These are phyloP conservation scores for Ataeniobius toweri DNA, from an alignment of 2,797 vertebrate species.

Conservation along the genomic window DNA sequence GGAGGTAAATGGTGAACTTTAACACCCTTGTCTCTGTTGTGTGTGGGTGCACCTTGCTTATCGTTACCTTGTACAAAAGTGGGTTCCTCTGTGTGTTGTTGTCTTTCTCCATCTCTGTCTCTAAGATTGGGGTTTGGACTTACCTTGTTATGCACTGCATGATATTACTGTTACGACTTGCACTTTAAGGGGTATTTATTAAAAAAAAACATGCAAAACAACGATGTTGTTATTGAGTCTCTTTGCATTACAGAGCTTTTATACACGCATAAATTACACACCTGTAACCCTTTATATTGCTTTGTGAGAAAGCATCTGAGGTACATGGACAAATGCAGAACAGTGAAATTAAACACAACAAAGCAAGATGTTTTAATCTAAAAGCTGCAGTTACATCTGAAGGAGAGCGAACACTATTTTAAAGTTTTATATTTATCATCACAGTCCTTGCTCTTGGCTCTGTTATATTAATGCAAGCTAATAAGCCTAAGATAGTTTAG, in stretches of 20 bases:
- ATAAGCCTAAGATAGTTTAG: neutral
- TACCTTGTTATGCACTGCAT: conserved; percentile 81
- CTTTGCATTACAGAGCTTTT: conserved; percentile 5
- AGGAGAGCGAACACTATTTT: neutral
- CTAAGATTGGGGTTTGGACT: conserved; percentile 57
- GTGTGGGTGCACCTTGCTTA: conserved; percentile 19
- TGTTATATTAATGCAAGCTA: neutral
- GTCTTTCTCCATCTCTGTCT: conserved; percentile 40
- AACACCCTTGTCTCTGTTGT: conserved; percentile 26
- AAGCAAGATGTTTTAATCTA: conserved; percentile 18
- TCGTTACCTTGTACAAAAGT: conserved; percentile 28
- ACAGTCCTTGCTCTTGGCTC: neutral
- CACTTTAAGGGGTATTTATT: conserved; percentile 86
- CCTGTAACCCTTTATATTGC: conserved; percentile 27
- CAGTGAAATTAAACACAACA: conserved; percentile 6
- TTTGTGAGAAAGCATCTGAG: conserved; percentile 6
- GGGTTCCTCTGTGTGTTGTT: conserved; percentile 30
- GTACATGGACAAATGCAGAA: conserved; percentile 24
- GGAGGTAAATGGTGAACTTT: conserved; percentile 40
- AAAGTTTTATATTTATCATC: neutral
- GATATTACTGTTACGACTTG: conserved; percentile 83
- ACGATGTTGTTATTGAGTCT: neutral
- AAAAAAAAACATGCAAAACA: conserved; percentile 65
- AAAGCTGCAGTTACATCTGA: neutral
- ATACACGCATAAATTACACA: conserved; percentile 5